Evolutionary conservation across 2,888 invertebrate species (phyloP).

Genomic region (Leptura quadrifasciata): DNA sequence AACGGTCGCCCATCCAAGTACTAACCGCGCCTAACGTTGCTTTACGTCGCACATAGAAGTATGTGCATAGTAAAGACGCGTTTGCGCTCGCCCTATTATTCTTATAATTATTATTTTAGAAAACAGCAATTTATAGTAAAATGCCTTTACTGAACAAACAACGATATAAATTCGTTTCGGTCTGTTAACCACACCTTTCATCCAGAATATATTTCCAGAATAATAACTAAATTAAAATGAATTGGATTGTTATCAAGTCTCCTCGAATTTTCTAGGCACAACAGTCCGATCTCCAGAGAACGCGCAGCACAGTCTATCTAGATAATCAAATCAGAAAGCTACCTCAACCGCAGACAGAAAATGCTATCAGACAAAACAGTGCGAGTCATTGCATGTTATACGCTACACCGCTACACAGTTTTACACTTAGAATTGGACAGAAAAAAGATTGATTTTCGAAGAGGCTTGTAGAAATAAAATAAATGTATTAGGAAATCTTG

Average conservation of each 20-base stretch:
- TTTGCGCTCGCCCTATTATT: no score
- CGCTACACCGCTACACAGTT: neutral
- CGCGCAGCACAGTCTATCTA: neutral
- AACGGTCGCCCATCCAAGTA: no score
- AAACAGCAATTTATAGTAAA: no score
- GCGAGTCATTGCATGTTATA: neutral
- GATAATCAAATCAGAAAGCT: slow-evolving; percentile 14
- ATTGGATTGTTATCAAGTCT: slow-evolving; percentile 1
- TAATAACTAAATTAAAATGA: slow-evolving; percentile 1
- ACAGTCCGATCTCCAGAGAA: neutral
- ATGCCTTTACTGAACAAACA: neutral
- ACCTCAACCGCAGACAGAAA: slow-evolving; percentile 9
- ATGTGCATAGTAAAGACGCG: no score
- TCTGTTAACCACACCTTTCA: neutral
- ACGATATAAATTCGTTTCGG: neutral
- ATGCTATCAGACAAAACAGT: neutral
- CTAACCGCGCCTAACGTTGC: no score
- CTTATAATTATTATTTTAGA: no score
- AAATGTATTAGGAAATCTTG: neutral
- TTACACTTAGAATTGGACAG: neutral
- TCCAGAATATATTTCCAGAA: neutral
- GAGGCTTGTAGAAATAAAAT: neutral
- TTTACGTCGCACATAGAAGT: no score
- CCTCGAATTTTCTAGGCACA: neutral
- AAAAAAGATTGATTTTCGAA: slow-evolving; percentile 1